These are phyloP conservation scores for Clitarchus hookeri DNA, from an alignment of 2,888 invertebrate genomes.

Conservation along the genomic window DNA sequence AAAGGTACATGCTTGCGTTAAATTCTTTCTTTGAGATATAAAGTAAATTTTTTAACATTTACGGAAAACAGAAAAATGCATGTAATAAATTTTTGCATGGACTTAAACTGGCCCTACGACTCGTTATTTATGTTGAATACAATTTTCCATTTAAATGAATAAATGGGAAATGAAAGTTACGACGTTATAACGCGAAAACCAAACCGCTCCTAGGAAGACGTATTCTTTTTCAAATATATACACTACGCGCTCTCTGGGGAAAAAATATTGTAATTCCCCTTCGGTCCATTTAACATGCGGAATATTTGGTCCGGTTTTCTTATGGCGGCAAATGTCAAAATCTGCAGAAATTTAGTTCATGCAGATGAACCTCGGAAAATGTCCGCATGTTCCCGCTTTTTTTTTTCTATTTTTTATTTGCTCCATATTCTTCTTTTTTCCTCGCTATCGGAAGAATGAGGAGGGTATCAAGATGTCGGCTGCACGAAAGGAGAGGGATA, in stretches of 20 bases:
- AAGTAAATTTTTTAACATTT: too few relatives aligned
- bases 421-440: background rate
- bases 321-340: conserved; percentile 8
- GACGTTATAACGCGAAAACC: too few relatives aligned
- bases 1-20: too few relatives aligned
- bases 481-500: background rate
- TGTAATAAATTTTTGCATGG: too few relatives aligned
- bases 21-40: too few relatives aligned
- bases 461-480: conserved; percentile 7
- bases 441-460: conserved; percentile 14
- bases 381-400: background rate
- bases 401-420: background rate
- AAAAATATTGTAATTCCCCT: background rate
- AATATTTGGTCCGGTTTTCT: conserved; percentile 5
- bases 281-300: conserved; percentile 7
- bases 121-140: too few relatives aligned
- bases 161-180: too few relatives aligned
- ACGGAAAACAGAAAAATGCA: too few relatives aligned
- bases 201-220: background rate
- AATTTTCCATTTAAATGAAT: too few relatives aligned
- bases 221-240: background rate
- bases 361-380: background rate
- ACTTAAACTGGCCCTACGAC: too few relatives aligned
- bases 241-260: background rate
- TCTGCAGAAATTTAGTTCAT: background rate